Evolutionary conservation across 2,113 vertebrate species (phyloP), one percentile per base, ranked within the genome.

Genomic region (Choloepus hoffmanni): DNA sequence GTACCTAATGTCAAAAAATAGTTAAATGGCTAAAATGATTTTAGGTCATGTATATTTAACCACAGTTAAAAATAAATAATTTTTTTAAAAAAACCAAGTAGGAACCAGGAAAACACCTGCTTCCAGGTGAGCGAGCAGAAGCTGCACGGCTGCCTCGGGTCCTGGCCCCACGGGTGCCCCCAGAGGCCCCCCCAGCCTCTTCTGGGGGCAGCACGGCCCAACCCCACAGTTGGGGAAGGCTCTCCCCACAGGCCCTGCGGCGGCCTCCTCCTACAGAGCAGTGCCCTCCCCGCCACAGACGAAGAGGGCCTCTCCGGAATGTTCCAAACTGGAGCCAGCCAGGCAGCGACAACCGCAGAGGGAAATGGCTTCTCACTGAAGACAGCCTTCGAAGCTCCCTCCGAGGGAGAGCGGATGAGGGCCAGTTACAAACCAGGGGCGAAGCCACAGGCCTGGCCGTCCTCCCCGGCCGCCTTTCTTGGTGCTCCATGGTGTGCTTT

Each of bases 361-460:
- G 7, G 72, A 60, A 30, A 30, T 3, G 40, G 13, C 16, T 15
- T 19, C 76, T 72, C 19, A 0, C 7, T 7, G 43, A 62, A 55
- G 28, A 24, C 2, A 0, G 3, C 15, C 24, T 3, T 1, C 63
- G 30, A 1, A 0, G 53, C n/a, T 26, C 10, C 40, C 21, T 26
- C 15, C 30, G 16, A 40, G 72, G 84, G 43, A 70, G 33, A 36
- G 36, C 9, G n/a, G 19, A 2, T 3, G 43, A 45, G 43, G 43
- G 43, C 43, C 43, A 45, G 7, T 45, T 45, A 45, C 43, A 45
- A 45, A 45, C 43, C 43, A 45, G 4, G 43, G 43, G 7, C 43
- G 43, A 45, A 45, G 43, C 43, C 43, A 45, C 7, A 3, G 43
- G 43, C 43, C 43, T 7, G 7, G 43, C 43, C 43, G 7, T 45